These are phyloP conservation scores for Mimachlamys varia DNA, from an alignment of 2,888 invertebrate genomes.

Conservation along the genomic window DNA sequence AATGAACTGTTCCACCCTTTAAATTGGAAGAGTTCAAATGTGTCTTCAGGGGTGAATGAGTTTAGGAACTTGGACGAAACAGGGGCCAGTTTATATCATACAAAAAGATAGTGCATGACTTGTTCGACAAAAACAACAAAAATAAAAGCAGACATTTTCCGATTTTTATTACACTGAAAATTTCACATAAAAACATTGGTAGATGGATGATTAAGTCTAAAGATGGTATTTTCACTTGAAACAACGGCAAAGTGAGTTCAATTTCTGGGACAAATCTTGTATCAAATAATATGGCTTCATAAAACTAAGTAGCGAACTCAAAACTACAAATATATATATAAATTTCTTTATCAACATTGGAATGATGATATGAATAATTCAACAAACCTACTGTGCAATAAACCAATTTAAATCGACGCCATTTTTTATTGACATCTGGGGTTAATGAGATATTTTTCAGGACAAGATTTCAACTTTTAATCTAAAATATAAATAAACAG, in stretches of 20 bases:
- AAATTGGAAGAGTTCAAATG: too few relatives aligned
- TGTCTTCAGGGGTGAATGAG: too few relatives aligned
- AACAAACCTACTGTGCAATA: not conserved
- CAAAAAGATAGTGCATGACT: too few relatives aligned
- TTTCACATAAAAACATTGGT: conserved; percentile 31
- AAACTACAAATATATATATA: conserved; percentile 14
- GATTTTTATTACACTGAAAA: conserved; percentile 25
- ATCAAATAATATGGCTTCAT: not conserved
- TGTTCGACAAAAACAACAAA: too few relatives aligned
- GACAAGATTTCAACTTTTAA: not conserved
- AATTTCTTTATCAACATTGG: not conserved
- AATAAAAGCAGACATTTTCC: not conserved
- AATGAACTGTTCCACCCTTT: too few relatives aligned
- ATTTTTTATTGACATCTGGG: not conserved
- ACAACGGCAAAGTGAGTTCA: not conserved
- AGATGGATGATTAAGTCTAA: not conserved
- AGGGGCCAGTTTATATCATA: too few relatives aligned
- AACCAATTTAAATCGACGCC: not conserved
- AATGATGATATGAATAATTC: not conserved
- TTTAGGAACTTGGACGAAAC: too few relatives aligned
- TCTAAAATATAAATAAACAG: not conserved
- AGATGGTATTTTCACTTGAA: not conserved
- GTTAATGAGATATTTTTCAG: not conserved
- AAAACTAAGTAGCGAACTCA: not conserved
- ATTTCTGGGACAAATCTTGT: not conserved